Evolutionary conservation across 2,888 invertebrate genomes (phyloP).

Genomic region (Scaptomyza caliginosa): DNA sequence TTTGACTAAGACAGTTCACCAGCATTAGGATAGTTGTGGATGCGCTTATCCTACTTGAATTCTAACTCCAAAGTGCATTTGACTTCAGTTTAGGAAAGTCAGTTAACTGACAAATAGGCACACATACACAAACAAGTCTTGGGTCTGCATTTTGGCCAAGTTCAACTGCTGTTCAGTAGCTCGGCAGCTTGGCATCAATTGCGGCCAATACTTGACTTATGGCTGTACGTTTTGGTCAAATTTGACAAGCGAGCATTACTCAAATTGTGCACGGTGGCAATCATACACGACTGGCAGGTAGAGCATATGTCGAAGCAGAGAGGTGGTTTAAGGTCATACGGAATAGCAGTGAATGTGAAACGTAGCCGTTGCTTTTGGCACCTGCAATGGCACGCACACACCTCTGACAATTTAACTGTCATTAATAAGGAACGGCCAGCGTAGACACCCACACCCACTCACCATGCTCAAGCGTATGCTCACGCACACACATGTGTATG

Average conservation of each 20-base stretch:
- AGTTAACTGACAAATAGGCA: conserved; percentile 14
- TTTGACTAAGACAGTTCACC: too few relatives aligned
- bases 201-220: conserved; percentile 66
- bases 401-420: conserved; percentile 77
- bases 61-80: conserved; percentile 8
- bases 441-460: conserved; percentile 15
- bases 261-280: conserved; percentile 44
- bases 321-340: background rate
- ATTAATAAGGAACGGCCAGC: conserved; percentile 67
- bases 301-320: background rate
- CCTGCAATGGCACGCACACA: conserved; percentile 71
- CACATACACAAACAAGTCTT: background rate
- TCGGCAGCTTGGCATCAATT: background rate
- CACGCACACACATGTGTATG: conserved; percentile 12
- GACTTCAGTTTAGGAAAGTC: conserved; percentile 4
- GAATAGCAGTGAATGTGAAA: conserved; percentile 14
- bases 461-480: background rate
- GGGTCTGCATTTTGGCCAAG: background rate
- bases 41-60: background rate
- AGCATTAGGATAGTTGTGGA: too few relatives aligned
- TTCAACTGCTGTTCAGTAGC: background rate
- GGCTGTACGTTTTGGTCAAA: conserved; percentile 61
- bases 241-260: conserved; percentile 73
- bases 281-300: background rate
- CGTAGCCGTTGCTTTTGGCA: conserved; percentile 56